Evolutionary conservation across 2,113 vertebrate genomes (phyloP), one percentile per base, ranked within the genome.

Genomic region (Tachycineta bicolor): DNA sequence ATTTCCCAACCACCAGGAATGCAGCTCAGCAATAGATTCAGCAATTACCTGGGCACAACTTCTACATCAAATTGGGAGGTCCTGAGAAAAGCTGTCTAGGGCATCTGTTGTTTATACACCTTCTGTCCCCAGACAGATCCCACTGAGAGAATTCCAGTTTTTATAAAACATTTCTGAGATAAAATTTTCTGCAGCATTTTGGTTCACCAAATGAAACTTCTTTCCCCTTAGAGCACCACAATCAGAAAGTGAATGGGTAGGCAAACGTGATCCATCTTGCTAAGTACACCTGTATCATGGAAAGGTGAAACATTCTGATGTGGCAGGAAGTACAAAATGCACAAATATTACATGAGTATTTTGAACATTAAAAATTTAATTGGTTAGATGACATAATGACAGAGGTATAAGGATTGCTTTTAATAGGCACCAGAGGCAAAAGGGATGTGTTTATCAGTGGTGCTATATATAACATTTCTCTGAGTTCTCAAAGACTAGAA

Each of bases 251-350:
- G 43, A 87, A 79, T 11, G 34, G 43, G 47, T 39, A 83, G 58
- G 6, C 5, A 63, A 62, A 46, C 16, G 10, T 71, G 16, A 29
- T 47, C 34, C 17, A 28, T 19, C 10, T 60, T 58, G 8, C 20
- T 58, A 23, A 53, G 6, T 56, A 11, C 2, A 12, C 18, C 31
- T 9, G 3, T 21, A 8, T 33, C 31, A 16, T 3, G 8, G 11
- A 2, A 18, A 3, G 10, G 4, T 14, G 4, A 63, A 71, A 6
- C 19, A 22, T 9, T 15, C 37, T 64, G 31, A 71, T 2, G 1
- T 29, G 5, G 22, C 34, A 59, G 28, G 16, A 73, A 18, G 31
- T 84, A 28, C 15, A 94, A 65, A 50, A 24, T 49, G 3, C 5
- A 55, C 28, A 33, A 37, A 7, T 28, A 67, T 24, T 41, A n/a